Conservation (phyloP, 2,888 invertebrate species). For the Lasioglossum villosulum region DNA sequence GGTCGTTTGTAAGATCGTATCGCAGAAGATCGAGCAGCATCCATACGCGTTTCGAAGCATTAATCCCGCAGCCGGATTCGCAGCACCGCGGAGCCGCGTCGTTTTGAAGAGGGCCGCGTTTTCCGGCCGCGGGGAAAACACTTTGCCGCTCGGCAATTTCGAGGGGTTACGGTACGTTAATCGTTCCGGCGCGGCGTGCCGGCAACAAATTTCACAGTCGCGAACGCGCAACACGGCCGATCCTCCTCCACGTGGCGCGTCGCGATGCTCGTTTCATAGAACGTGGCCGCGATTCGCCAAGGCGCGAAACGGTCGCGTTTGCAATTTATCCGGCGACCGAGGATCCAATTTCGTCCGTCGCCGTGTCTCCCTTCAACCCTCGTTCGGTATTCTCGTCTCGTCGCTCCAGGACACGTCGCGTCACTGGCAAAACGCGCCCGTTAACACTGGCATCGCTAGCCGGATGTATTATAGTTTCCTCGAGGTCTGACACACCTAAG, state of each 20-base stretch:
- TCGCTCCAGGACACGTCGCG: slow-evolving; percentile 19
- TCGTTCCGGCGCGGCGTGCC: slow-evolving; percentile 53
- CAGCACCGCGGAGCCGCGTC: slow-evolving; percentile 23
- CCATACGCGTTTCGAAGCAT: slow-evolving; percentile 22
- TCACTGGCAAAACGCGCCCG: slow-evolving; percentile 1
- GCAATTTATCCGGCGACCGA: slow-evolving; percentile 62
- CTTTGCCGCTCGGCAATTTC: slow-evolving; percentile 71
- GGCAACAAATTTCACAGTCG: slow-evolving; percentile 62
- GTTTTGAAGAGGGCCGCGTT: slow-evolving; percentile 61
- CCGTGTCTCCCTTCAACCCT: slow-evolving; percentile 7
- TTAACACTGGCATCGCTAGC: slow-evolving; percentile 27
- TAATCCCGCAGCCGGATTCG: slow-evolving; percentile 53
- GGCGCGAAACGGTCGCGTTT: slow-evolving; percentile 51
- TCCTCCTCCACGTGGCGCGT: slow-evolving; percentile 1
- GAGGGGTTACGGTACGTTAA: slow-evolving; percentile 75
- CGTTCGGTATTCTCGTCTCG: slow-evolving; percentile 22
- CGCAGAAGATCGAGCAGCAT: neutral
- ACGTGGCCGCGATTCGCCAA: slow-evolving; percentile 33
- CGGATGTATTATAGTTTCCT: slow-evolving; percentile 29
- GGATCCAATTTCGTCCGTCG: slow-evolving; percentile 62
- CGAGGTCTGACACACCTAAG: slow-evolving; percentile 17
- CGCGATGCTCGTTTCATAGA: slow-evolving; percentile 32
- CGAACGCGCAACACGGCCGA: slow-evolving; percentile 1
- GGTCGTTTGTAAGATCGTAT: too few relatives aligned
- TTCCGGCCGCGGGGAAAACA: slow-evolving; percentile 48